Evolutionary conservation across 2,888 invertebrate genomes (phyloP).

Genomic region (Oscheius onirici): DNA sequence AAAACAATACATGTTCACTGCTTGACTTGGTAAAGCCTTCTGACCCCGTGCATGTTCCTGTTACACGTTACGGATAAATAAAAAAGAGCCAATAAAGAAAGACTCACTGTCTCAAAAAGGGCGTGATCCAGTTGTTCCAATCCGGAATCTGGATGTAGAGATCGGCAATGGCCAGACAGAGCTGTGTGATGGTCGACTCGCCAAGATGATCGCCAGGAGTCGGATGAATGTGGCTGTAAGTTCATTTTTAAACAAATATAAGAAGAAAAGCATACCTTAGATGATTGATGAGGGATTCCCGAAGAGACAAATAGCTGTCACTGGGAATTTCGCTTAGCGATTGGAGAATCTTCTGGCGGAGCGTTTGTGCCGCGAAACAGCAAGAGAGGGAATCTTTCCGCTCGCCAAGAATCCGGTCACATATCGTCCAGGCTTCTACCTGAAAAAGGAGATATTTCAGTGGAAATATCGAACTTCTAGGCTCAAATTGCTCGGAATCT

Average conservation of each 20-base stretch:
- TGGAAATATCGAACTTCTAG: no score
- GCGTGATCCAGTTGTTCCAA: slow-evolving; percentile 88
- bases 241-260: neutral
- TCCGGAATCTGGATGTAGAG: slow-evolving; percentile 89
- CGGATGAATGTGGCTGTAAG: slow-evolving; percentile 73
- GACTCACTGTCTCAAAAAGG: slow-evolving; percentile 78
- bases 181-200: slow-evolving; percentile 83
- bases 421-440: slow-evolving; percentile 96
- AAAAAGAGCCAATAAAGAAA: no score
- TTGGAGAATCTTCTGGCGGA: slow-evolving; percentile 77
- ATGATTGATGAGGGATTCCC: slow-evolving; percentile 90
- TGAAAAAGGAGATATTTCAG: slow-evolving; percentile 72
- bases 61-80: no score
- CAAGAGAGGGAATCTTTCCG: slow-evolving; percentile 76
- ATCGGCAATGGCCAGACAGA: slow-evolving; percentile 91
- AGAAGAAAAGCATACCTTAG: slow-evolving; percentile 73
- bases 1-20: no score
- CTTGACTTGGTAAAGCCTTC: no score
- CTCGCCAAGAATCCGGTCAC: slow-evolving; percentile 89
- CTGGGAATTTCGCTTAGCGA: slow-evolving; percentile 46
- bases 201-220: slow-evolving; percentile 45
- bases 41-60: no score
- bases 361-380: slow-evolving; percentile 97
- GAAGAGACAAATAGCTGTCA: slow-evolving; percentile 79
- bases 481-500: no score